Percentiles rank a stretch among this genome's conserved stretches.
Conservation (phyloP, 64 coral and sea anemone species). For the Montipora cactus region DNA sequence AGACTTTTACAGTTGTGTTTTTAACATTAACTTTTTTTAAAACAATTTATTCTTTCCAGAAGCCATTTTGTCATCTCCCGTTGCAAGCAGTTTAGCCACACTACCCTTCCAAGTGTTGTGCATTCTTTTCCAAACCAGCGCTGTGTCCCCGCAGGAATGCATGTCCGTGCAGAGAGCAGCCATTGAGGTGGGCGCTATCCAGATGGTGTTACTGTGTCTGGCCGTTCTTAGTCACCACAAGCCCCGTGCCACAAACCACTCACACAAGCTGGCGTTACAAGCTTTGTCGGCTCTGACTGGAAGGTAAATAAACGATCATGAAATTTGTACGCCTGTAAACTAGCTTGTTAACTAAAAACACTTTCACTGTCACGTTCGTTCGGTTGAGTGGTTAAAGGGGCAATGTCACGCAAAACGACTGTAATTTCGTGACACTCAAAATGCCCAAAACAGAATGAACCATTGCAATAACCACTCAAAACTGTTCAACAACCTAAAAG, state of each 20-base stretch:
- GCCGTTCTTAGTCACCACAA: slow-evolving; percentile 97
- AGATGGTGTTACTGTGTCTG: slow-evolving; percentile 88
- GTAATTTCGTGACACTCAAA: no score
- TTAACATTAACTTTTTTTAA: no score
- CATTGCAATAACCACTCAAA: no score
- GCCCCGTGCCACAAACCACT: slow-evolving; percentile 61
- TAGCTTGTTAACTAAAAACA: no score
- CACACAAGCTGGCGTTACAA: slow-evolving; percentile 77
- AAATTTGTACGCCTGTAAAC: no score
- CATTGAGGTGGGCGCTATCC: slow-evolving; percentile 85
- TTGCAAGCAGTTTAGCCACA: slow-evolving; percentile 79
- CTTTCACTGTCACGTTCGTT: no score
- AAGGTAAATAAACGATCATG: slow-evolving; percentile 45
- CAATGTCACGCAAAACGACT: no score
- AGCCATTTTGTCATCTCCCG: slow-evolving; percentile 67
- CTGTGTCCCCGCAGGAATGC: slow-evolving; percentile 52
- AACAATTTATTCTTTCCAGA: slow-evolving; percentile 20
- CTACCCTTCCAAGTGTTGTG: slow-evolving; percentile 86
- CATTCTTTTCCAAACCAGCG: slow-evolving; percentile 62
- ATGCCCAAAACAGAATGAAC: no score
- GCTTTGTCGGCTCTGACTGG: slow-evolving; percentile 81
- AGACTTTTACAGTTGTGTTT: no score
- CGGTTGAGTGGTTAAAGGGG: no score
- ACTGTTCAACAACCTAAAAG: no score
- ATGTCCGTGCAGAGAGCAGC: slow-evolving; percentile 65